Evolutionary conservation across 1,140 invertebrate genomes (phyloP), one percentile per base, ranked within the genome.

Genomic region (Rhyacophila brunnea): DNA sequence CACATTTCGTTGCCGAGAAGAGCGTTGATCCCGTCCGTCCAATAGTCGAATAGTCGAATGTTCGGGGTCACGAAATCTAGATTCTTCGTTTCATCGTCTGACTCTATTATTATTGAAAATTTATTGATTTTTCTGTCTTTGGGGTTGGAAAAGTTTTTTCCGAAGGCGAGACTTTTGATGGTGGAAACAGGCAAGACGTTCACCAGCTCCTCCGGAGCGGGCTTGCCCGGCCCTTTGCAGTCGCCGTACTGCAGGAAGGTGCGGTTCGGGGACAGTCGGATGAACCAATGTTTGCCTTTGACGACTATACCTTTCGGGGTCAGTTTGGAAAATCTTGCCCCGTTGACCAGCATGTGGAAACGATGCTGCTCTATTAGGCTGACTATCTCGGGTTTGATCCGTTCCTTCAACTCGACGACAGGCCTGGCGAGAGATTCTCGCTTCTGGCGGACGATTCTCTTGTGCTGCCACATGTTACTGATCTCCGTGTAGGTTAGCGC

Each of bases 221-320:
- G 92, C 2, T 86, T 84, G 49, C 85, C 88, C 73, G 93, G 94
- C 70, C 97, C 95, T 72, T 93, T 90, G 75, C 93, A 96, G 59
- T 98, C 95, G 4, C 93, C 95, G 73, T 96, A 97, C 73, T 96
- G 92, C 35, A 98, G 85, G 0, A 95, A 88, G 81, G 97, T 97
- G 63, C 93, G 89, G 75, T 97, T 98, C 0, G 90, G 90, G 9
- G 93, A 93, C 7, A 98, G 77, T 6, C 93, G 84, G 58, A 95
- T 92, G 75, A 89, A 97, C 91, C 93, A 96, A 74, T 93, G 96
- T 71, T 96, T 96, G 68, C 96, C 93, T 74, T 95, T 95, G 15
- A 91, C 87, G 62, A 90, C 82, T 78, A 89, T 84, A 58, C 89
- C 91, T 60, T 90, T 83, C 1, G 83, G 76, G 14, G 85, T 84